These are phyloP conservation scores for Gobio occitaniae DNA, from an alignment of 2,797 vertebrate species.

Conservation along the genomic window DNA sequence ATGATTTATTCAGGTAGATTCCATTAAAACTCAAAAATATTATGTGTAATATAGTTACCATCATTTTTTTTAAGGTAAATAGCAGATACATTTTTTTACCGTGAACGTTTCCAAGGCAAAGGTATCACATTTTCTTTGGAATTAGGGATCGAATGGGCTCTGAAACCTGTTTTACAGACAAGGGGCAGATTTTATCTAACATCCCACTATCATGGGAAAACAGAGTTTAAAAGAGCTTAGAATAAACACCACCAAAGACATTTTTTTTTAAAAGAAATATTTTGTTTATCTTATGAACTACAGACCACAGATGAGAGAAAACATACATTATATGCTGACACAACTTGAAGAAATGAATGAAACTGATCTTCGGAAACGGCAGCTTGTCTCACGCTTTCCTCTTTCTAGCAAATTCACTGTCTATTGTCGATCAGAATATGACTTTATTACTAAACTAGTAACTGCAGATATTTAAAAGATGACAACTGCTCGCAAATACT, in stretches of 20 bases:
- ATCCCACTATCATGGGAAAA: background rate
- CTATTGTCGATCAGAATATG: background rate
- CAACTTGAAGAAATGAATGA: background rate
- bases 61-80: too few relatives aligned
- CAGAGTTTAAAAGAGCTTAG: background rate
- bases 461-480: background rate
- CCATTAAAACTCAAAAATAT: too few relatives aligned
- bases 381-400: background rate
- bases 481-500: conserved; percentile 28
- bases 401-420: conserved; percentile 5
- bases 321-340: conserved; percentile 8
- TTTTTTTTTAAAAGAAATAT: conserved; percentile 1
- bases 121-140: background rate
- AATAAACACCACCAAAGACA: background rate
- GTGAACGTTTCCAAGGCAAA: background rate
- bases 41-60: too few relatives aligned
- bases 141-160: too few relatives aligned
- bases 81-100: too few relatives aligned
- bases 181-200: background rate
- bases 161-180: background rate
- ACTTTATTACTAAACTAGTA: background rate
- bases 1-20: too few relatives aligned
- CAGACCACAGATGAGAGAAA: background rate
- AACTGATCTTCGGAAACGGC: background rate
- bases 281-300: conserved; percentile 26